Conservation (phyloP, 2,888 invertebrate species). For the Metopia argyrocephala region DNA sequence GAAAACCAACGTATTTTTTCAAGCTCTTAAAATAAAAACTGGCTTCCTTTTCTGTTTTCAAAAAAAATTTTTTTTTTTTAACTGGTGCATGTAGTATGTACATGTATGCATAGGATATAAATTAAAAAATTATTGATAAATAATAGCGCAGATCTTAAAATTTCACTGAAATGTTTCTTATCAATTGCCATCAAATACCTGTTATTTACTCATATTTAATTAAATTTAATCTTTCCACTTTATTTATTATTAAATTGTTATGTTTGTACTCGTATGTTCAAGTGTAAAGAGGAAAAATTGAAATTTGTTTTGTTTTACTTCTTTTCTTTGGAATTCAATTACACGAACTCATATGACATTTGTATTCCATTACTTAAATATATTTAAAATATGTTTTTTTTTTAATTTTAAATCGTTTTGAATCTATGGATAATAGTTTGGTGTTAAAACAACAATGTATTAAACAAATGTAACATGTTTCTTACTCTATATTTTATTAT, state of each 20-base stretch:
- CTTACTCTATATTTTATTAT: constrained; percentile 59
- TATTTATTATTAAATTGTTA: constrained; percentile 18
- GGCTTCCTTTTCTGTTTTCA: neutral
- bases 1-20: no score
- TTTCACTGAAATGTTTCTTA: constrained; percentile 48
- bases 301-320: neutral
- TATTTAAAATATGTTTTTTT: constrained; percentile 23
- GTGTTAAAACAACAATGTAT: constrained; percentile 40
- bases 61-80: constrained; percentile 8
- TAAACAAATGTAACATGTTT: constrained; percentile 56
- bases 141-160: constrained; percentile 4
- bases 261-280: constrained; percentile 33
- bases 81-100: constrained; percentile 17
- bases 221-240: constrained; percentile 31
- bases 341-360: constrained; percentile 43
- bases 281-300: neutral
- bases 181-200: constrained; percentile 41
- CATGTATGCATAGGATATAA: no score
- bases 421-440: no score
- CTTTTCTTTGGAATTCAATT: neutral
- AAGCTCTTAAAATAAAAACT: no score
- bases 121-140: no score
- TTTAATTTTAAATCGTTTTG: constrained; percentile 31
- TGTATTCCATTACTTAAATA: neutral
- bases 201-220: constrained; percentile 25